These are phyloP conservation scores for Geotrupes spiniger DNA, from an alignment of 2,888 invertebrate species.

Conservation along the genomic window DNA sequence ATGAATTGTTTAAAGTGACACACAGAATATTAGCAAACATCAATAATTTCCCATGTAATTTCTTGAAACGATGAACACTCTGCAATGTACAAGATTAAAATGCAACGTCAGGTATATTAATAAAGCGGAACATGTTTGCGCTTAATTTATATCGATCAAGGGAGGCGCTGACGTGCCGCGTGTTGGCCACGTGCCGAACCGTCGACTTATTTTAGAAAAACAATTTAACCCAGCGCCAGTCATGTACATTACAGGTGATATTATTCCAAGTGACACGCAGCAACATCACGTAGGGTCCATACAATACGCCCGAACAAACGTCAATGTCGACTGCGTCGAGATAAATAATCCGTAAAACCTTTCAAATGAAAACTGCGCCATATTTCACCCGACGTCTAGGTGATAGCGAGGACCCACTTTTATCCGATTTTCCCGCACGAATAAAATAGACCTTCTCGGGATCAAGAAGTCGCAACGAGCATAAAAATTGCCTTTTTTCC, in stretches of 20 bases:
- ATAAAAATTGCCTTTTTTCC: constrained; percentile 47
- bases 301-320: not conserved
- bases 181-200: constrained; percentile 32
- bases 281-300: not conserved
- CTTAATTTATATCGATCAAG: constrained; percentile 24
- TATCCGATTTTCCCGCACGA: constrained; percentile 12
- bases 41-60: too few species aligned
- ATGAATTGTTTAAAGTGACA: too few species aligned
- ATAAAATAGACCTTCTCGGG: constrained; percentile 31
- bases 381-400: constrained; percentile 7
- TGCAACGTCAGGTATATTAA: constrained; percentile 14
- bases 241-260: constrained; percentile 15
- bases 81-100: constrained; percentile 7
- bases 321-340: not conserved
- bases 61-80: too few species aligned
- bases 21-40: too few species aligned
- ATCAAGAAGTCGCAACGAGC: constrained; percentile 38
- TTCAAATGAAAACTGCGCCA: constrained; percentile 1
- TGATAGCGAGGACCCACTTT: constrained; percentile 9
- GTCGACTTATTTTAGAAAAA: constrained; percentile 28
- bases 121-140: constrained; percentile 9
- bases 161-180: constrained; percentile 31
- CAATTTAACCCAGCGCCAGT: constrained; percentile 10
- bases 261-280: not conserved
- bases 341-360: constrained; percentile 1